Base-by-base conservation (phyloP, 2,113 vertebrate species). In the Clarias gariepinus region DNA sequence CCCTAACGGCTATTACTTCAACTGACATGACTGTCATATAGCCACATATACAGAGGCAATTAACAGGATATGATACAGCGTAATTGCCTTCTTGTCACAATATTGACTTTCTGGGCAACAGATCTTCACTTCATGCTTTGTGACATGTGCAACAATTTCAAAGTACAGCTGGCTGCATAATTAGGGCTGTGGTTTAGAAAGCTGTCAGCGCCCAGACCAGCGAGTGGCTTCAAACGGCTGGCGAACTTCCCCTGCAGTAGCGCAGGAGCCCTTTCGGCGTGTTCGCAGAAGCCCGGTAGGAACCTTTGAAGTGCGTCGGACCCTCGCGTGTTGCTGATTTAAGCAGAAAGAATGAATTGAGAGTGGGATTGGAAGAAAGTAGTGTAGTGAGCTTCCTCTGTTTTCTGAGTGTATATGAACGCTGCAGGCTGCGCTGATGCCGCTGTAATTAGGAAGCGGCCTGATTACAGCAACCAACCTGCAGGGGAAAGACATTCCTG, bases 141-240 rank as follows among this genome's bases (percentile, higher is more conserved):
- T 80, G 68, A 74, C 79, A 64, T 11, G 64, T 30, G 11, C 28
- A 7, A 78, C 57, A 21, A 58, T 85, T 89, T 58, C 13, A 83
- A 82, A 76, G 81, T 83, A 85, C 77, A 89, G 83, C 71, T n/a
- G 80, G 74, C 58, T 30, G 4, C 68, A 58, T 73, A 87, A 89
- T 83, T 83, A 85, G 76, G 82, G 64, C 66, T 85, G 83, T 80
- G 86, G 83, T 87, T 89, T 87, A 82, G 77, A 60, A 87, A 81
- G 78, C 28, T 33, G 36, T 63, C 63, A 52, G 23, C 60, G 80
- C 28, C 74, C 66, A 68, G 30, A 87, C 63, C 85, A 63, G 58
- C 36, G 81, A 64, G 58, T 7, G n/a, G 61, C 52, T 89, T 86
- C 76, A 66, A 85, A 85, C 53, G 33, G 18, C 19, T 7, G 4